Base-by-base conservation (phyloP, 2,113 vertebrate genomes). In the Aix galericulata region DNA sequence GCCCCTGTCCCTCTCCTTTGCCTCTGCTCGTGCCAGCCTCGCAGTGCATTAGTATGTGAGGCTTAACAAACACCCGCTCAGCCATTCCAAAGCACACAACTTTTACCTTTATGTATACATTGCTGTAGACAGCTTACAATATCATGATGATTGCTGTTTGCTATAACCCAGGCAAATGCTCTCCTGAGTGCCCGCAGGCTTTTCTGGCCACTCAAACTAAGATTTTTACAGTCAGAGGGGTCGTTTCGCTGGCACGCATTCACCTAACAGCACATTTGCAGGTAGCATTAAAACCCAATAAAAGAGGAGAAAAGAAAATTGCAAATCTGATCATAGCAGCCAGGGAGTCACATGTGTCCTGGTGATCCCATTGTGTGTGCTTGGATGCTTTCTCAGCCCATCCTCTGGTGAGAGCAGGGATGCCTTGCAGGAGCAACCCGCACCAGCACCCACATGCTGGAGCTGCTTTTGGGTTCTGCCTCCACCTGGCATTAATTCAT, bases 31-130 rank as follows among this genome's bases (percentile, higher is more conserved):
- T 48, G 46, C 46, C 46, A 48, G 46, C 46, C 46, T 11, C 10
- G 5, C 46, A 48, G 46, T 48, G 46, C 46, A 22, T 48, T 48
- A 48, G 20, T 48, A 22, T 9, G 5, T 48, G 46, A 72, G 88
- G 64, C 31, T 76, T 53, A 80, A 76, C n/a, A 53, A 69, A 87
- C 10, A 63, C 25, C 73, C 21, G 34, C 12, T 9, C 60, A 93
- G 44, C 13, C 59, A 62, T 56, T 73, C 59, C 58, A 77, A 69
- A 90, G n/a, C 27, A 66, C 14, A 63, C 34, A 68, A 80, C 72
- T 86, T 94, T 83, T 73, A 88, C 72, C 63, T 79, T 59, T 77
- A 76, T 38, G 59, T 93, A 91, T 64, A 89, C 76, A 81, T 63
- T 80, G 92, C 68, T 72, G 83, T 38, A 78, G 67, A 62, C n/a